These are phyloP conservation scores for Phodopus roborovskii DNA, from an alignment of 2,113 vertebrate species.

Conservation along the genomic window DNA sequence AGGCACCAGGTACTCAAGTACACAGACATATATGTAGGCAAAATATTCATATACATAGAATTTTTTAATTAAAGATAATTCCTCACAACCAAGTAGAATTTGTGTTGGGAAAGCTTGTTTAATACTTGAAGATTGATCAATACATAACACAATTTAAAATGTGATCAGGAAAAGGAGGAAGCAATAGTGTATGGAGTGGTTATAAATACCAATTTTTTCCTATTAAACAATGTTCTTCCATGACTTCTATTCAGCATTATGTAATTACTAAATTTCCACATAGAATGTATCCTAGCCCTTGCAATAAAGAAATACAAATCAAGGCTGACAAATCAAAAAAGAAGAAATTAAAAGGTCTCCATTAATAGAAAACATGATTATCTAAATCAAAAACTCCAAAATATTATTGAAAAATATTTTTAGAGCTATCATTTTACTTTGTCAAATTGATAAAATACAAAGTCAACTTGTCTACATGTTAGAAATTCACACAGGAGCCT, in stretches of 20 bases:
- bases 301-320: slow-evolving; percentile 28
- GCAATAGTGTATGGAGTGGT: not conserved
- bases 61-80: not conserved
- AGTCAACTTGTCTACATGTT: not conserved
- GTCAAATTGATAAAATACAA: not conserved
- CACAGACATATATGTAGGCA: not conserved
- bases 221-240: not conserved
- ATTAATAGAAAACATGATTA: not conserved
- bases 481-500: not conserved
- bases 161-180: not conserved
- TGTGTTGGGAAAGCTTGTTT: not conserved
- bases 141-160: not conserved
- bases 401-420: not conserved
- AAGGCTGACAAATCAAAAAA: not conserved
- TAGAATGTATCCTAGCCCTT: not conserved
- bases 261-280: not conserved
- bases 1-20: not conserved
- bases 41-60: not conserved
- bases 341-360: not conserved
- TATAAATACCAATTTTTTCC: not conserved
- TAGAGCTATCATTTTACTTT: not conserved
- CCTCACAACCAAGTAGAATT: not conserved
- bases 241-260: not conserved
- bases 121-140: slow-evolving; percentile 16
- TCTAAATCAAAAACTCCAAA: slow-evolving; percentile 18